A percentile compares a stretch with the other conserved stretches of the same genome.
Conservation (phyloP, 2,888 invertebrate species). For the Spilosoma lubricipeda region DNA sequence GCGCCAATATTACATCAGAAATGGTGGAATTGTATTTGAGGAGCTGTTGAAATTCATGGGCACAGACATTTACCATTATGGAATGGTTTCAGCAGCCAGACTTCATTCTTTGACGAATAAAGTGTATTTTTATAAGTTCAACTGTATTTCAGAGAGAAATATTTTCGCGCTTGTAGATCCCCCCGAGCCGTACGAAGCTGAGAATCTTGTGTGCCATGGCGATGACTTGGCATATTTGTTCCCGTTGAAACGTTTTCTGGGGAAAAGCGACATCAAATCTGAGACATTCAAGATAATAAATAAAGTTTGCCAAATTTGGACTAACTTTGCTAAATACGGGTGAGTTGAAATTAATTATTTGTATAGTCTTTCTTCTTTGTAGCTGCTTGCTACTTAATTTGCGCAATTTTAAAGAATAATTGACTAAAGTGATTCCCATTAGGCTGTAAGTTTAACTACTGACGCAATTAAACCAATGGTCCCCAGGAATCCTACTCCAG, state of each 20-base stretch:
- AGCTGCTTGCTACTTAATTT: too few relatives aligned
- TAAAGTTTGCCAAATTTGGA: constrained; percentile 68
- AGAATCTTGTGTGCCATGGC: constrained; percentile 54
- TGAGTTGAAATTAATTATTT: constrained; percentile 46
- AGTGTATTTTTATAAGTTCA: constrained; percentile 67
- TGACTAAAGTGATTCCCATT: too few relatives aligned
- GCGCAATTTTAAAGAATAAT: too few relatives aligned
- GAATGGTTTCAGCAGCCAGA: constrained; percentile 55
- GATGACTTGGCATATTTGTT: constrained; percentile 69
- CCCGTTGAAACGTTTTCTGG: constrained; percentile 41
- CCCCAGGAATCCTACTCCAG: constrained; percentile 44
- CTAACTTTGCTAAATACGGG: constrained; percentile 76
- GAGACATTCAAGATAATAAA: constrained; percentile 61
- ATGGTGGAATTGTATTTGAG: constrained; percentile 46
- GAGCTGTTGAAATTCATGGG: constrained; percentile 54
- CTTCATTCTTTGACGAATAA: constrained; percentile 54
- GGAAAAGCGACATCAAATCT: constrained; percentile 52
- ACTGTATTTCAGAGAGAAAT: constrained; percentile 65
- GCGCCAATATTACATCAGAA: constrained; percentile 60
- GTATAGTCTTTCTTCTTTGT: too few relatives aligned
- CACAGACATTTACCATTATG: constrained; percentile 56
- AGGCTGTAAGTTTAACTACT: too few relatives aligned
- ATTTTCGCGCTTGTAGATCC: constrained; percentile 49
- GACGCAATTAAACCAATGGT: too few relatives aligned
- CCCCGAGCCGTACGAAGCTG: constrained; percentile 36